A percentile compares a stretch with the other conserved stretches of the same genome.
phyloP scores from a whole-genome alignment of 2,797 vertebrate genomes.

The Anisognathus igniventris region DNA sequence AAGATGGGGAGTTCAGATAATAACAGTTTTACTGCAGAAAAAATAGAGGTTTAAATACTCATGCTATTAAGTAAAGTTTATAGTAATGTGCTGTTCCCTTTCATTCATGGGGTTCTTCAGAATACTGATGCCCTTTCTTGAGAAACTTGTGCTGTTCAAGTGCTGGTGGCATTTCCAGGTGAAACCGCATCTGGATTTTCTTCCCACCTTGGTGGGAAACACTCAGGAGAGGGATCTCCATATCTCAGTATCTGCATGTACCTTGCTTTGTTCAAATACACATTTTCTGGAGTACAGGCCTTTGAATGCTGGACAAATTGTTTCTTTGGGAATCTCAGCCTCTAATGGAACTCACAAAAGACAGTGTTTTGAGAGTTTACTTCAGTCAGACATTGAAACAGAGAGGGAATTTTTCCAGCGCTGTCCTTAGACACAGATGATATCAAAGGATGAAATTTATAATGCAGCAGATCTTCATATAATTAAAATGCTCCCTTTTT shows the following conservation, averaged over 20 bases:
- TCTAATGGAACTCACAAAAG: background rate
- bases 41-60: background rate
- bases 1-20: conserved; percentile 4
- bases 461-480: background rate
- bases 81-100: background rate
- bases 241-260: background rate
- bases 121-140: background rate
- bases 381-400: background rate
- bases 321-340: background rate
- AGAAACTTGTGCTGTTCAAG: background rate
- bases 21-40: conserved; percentile 9
- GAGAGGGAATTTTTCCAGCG: background rate
- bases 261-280: background rate
- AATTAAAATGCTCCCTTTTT: background rate
- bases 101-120: background rate
- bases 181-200: background rate
- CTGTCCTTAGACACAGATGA: background rate
- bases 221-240: rapidly evolving
- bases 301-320: background rate
- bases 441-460: background rate
- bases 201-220: background rate
- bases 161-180: background rate
- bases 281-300: background rate
- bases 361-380: background rate
- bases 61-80: background rate